Base-by-base conservation (phyloP, 2,113 vertebrate genomes). In the Plecotus auritus region DNA sequence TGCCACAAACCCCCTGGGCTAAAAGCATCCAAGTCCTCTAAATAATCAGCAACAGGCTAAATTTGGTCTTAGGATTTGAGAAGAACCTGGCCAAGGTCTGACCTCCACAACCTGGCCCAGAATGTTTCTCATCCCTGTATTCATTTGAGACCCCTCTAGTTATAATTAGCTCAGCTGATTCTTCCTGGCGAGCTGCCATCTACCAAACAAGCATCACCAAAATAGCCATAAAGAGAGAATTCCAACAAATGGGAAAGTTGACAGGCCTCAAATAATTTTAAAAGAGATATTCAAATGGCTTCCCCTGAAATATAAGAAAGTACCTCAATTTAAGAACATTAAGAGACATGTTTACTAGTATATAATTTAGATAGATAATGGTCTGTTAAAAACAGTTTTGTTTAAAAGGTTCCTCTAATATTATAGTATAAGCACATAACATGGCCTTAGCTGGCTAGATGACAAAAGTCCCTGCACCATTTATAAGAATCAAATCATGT, bases 81-180 rank as follows among this genome's bases (percentile, higher is more conserved):
- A 95, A 95, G 45, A 93, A 76, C 42, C 93, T 96, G 69, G 82
- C 59, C 35, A 95, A 93, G 40, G n/a, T 64, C 54, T 64, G 61
- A 82, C 82, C 59, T 82, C 37, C 37, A 91, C 93, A 94, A 76
- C 23, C 67, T 88, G n/a, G 59, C 76, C 67, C 82, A 95, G 45
- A 92, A 92, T 78, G 40, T 32, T 40, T 64, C 73, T 91, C 84
- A 85, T 80, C 30, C 66, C 18, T 92, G 35, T 67, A 73, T 47
- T 93, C 66, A 87, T 66, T 70, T 54, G 54, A 94, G 90, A 96
- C 77, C 69, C 78, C 66, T 85, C n/a, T 30, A 59, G 93, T 90
- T 96, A 97, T 74, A 94, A 96, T 96, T 94, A 96, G 93, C 90
- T 90, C 85, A 85, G 81, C 76, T 85, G 88, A 97, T 93, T 89